Conservation (phyloP, 2,113 vertebrate genomes). For the Semicossyphus pulcher region DNA sequence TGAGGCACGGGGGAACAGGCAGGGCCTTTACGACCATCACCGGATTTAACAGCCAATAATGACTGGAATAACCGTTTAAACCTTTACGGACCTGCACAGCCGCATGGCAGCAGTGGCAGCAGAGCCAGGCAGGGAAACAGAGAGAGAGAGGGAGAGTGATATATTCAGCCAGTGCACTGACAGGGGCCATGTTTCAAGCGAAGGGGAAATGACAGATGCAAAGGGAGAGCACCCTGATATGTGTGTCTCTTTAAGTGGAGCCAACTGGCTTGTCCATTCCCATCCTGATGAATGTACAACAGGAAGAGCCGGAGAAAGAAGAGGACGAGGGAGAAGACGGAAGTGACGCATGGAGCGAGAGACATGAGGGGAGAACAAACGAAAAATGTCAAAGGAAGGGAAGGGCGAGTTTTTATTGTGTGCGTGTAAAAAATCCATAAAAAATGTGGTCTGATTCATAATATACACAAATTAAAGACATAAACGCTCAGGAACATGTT, state of each 20-base stretch:
- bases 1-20: slow-evolving; percentile 85
- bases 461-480: no score
- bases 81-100: slow-evolving; percentile 78
- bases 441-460: no score
- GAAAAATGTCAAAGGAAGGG: slow-evolving; percentile 22
- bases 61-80: slow-evolving; percentile 86
- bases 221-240: slow-evolving; percentile 73
- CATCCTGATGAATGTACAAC: slow-evolving; percentile 74
- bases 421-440: neutral
- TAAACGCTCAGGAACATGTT: no score
- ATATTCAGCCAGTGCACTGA: slow-evolving; percentile 80
- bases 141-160: slow-evolving; percentile 62
- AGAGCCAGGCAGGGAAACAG: slow-evolving; percentile 38
- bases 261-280: slow-evolving; percentile 76
- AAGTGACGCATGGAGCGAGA: slow-evolving; percentile 32
- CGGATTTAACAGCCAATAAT: slow-evolving; percentile 90
- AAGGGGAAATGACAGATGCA: slow-evolving; percentile 78
- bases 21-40: slow-evolving; percentile 87
- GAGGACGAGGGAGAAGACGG: slow-evolving; percentile 51
- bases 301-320: slow-evolving; percentile 43
- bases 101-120: slow-evolving; percentile 62
- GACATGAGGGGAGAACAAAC: slow-evolving; percentile 29
- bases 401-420: neutral
- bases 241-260: slow-evolving; percentile 77
- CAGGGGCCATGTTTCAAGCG: slow-evolving; percentile 81